Evolutionary conservation across 1,140 invertebrate species (phyloP).

Genomic region (Patella vulgata): DNA sequence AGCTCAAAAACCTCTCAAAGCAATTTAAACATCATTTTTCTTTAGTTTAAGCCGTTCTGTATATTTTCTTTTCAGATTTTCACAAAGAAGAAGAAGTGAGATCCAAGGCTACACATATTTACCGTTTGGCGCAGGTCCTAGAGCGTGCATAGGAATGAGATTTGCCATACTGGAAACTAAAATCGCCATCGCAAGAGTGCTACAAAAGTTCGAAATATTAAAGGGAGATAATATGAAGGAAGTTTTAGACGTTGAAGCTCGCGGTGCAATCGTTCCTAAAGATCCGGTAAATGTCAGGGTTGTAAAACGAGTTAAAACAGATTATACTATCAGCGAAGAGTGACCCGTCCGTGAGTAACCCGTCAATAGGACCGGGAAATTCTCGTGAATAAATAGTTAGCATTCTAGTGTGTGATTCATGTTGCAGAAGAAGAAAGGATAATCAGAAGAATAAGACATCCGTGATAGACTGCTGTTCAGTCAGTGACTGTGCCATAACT

Average conservation of each 20-base stretch:
- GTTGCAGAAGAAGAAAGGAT: no score
- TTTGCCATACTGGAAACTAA: slow-evolving; percentile 62
- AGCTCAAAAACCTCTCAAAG: no score
- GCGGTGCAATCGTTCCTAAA: slow-evolving; percentile 54
- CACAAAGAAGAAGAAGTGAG: slow-evolving; percentile 35
- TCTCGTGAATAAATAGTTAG: no score
- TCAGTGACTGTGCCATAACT: no score
- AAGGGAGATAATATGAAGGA: slow-evolving; percentile 27
- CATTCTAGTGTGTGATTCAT: no score
- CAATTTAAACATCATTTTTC: no score
- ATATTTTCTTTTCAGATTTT: slow-evolving; percentile 54
- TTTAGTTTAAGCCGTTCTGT: no score
- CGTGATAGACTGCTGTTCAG: no score
- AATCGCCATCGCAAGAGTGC: slow-evolving; percentile 46
- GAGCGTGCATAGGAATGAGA: slow-evolving; percentile 64
- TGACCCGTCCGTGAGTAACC: no score
- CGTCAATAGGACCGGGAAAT: no score
- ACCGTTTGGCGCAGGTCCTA: slow-evolving; percentile 64
- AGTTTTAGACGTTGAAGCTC: slow-evolving; percentile 36
- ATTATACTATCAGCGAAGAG: no score
- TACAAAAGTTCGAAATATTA: slow-evolving; percentile 45
- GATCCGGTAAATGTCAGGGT: slow-evolving; percentile 37
- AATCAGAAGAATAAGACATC: no score
- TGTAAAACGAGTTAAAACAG: slow-evolving; percentile 18
- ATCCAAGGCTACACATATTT: slow-evolving; percentile 52